phyloP scores from a whole-genome alignment of 2,113 vertebrate genomes.

The Callipepla squamata region DNA sequence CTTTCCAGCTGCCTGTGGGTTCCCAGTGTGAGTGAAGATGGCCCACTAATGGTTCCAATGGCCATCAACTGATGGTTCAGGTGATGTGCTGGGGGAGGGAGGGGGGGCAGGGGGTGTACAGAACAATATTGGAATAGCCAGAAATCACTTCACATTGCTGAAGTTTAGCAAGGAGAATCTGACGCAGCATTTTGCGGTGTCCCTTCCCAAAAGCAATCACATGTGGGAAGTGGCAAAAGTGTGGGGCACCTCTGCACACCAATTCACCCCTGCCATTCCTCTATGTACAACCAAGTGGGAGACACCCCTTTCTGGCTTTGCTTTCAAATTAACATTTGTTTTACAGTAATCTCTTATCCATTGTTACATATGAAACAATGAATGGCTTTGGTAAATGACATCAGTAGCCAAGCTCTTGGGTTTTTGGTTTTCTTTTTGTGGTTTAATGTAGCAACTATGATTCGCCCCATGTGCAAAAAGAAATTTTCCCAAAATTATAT shows the following conservation, averaged over 20 bases:
- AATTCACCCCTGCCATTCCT: neutral
- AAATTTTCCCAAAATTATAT: neutral
- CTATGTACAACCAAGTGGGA: neutral
- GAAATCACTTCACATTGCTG: neutral
- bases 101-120: fast-evolving
- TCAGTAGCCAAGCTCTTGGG: neutral
- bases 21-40: fast-evolving
- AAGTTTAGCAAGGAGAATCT: neutral
- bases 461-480: neutral
- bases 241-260: neutral
- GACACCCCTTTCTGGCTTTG: fast-evolving
- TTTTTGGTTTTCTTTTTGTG: neutral
- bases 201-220: neutral
- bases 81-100: neutral
- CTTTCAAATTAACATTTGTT: neutral
- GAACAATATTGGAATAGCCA: neutral
- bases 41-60: neutral
- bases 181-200: neutral
- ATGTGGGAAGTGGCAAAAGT: neutral
- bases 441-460: neutral
- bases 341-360: fast-evolving
- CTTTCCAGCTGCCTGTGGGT: neutral
- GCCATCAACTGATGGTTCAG: neutral
- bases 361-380: neutral
- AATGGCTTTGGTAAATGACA: neutral